phyloP scores from a whole-genome alignment of 1,140 invertebrate species.

The Eriocheir sinensis region DNA sequence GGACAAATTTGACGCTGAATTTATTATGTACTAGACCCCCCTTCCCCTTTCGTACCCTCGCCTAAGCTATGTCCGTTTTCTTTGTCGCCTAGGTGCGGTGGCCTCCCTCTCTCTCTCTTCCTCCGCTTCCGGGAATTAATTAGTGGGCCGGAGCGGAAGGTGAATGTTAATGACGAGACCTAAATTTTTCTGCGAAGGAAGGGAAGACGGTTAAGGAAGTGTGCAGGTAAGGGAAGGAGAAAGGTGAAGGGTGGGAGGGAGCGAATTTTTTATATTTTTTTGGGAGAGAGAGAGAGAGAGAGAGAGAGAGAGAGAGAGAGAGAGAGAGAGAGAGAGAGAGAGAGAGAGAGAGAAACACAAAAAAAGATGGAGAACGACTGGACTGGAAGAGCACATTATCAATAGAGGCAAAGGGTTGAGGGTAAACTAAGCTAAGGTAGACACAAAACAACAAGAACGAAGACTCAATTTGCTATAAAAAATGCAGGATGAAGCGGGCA shows the following conservation, averaged over 20 bases:
- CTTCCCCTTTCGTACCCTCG: not conserved
- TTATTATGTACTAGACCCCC: not conserved
- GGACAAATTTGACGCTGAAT: not conserved
- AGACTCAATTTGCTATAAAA: no score
- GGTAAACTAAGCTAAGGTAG: no score
- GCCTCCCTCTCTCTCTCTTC: not conserved
- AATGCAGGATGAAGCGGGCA: no score
- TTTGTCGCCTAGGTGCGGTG: not conserved
- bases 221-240: not conserved
- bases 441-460: no score
- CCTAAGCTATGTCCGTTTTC: not conserved
- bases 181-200: not conserved
- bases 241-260: not conserved
- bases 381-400: no score
- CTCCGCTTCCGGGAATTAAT: not conserved
- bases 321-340: not conserved
- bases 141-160: not conserved
- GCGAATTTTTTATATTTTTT: not conserved
- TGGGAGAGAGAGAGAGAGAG: not conserved
- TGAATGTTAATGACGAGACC: not conserved
- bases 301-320: slow-evolving; percentile 21
- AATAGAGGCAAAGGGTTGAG: no score
- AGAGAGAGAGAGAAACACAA: not conserved
- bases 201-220: not conserved
- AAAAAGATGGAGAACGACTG: not conserved